Evolutionary conservation across 1,140 invertebrate species (phyloP).

Genomic region (Drosophila sulfurigaster): DNA sequence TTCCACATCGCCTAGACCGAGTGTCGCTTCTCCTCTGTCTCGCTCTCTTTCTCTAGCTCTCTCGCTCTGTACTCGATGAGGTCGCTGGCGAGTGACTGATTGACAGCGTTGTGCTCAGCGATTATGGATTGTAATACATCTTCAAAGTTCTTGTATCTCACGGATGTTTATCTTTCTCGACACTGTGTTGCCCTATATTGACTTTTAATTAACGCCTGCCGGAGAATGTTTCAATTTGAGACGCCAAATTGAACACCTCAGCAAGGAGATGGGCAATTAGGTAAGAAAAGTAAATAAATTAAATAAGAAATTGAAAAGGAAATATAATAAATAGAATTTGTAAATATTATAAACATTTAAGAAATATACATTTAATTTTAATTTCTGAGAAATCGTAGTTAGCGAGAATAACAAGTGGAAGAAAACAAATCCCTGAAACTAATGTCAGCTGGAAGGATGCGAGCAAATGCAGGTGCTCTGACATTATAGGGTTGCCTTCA

Average conservation of each 20-base stretch:
- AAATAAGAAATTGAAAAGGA: neutral
- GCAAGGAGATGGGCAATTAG: slow-evolving; percentile 7
- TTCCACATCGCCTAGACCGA: slow-evolving; percentile 31
- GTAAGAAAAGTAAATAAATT: neutral
- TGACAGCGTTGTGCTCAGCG: slow-evolving; percentile 60
- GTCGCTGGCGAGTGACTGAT: slow-evolving; percentile 60
- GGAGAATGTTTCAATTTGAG: slow-evolving; percentile 33
- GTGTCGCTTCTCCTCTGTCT: neutral
- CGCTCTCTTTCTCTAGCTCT: neutral
- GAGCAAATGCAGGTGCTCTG: slow-evolving; percentile 16
- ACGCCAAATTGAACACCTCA: slow-evolving; percentile 13
- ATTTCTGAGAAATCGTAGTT: neutral
- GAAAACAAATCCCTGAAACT: neutral
- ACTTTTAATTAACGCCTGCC: slow-evolving; percentile 66
- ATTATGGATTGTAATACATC: slow-evolving; percentile 79
- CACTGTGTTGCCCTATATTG: slow-evolving; percentile 46
- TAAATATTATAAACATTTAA: neutral
- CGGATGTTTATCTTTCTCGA: slow-evolving; percentile 52
- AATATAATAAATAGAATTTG: neutral
- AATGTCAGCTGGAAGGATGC: neutral
- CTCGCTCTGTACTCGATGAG: slow-evolving; percentile 3
- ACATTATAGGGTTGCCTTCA: neutral
- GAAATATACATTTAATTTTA: neutral
- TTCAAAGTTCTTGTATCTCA: slow-evolving; percentile 50
- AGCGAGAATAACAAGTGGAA: neutral